A percentile compares a stretch with the other conserved stretches of the same genome.
phyloP scores from a whole-genome alignment of 2,888 invertebrate species.

The Tetropium fuscum region DNA sequence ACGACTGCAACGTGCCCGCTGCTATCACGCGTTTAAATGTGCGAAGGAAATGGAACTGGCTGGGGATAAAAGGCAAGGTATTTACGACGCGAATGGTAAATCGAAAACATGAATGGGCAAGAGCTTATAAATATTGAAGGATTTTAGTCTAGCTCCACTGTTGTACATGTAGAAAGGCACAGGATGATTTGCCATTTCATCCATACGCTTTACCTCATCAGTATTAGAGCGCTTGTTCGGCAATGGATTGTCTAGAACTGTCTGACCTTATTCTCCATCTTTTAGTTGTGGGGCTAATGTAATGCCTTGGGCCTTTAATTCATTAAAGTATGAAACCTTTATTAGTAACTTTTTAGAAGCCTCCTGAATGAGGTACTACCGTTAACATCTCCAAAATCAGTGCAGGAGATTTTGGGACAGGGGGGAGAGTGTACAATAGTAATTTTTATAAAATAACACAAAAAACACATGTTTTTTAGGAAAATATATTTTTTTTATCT shows the following conservation, averaged over 20 bases:
- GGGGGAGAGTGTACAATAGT: too few species aligned
- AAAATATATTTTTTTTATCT: too few species aligned
- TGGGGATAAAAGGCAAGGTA: slow-evolving; percentile 49
- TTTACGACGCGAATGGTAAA: slow-evolving; percentile 51
- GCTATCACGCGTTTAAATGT: slow-evolving; percentile 52
- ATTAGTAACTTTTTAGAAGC: too few species aligned
- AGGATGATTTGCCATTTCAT: slow-evolving; percentile 44
- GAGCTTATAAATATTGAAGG: slow-evolving; percentile 53
- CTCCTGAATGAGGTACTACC: too few species aligned
- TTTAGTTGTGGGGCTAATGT: too few species aligned
- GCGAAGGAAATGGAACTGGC: slow-evolving; percentile 48
- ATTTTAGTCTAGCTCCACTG: slow-evolving; percentile 40
- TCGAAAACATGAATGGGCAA: slow-evolving; percentile 52
- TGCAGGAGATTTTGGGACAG: too few species aligned
- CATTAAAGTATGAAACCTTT: too few species aligned
- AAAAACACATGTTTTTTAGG: too few species aligned
- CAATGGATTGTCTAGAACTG: slow-evolving; percentile 1
- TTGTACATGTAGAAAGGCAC: slow-evolving; percentile 15
- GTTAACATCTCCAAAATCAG: too few species aligned
- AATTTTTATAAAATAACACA: too few species aligned
- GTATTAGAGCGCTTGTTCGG: slow-evolving; percentile 23
- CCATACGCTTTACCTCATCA: slow-evolving; percentile 43
- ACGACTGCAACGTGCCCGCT: slow-evolving; percentile 48
- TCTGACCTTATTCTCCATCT: not conserved
- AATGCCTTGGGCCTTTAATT: too few species aligned